Conservation (phyloP, 1,140 invertebrate genomes). For the Aleiodes sp. region DNA sequence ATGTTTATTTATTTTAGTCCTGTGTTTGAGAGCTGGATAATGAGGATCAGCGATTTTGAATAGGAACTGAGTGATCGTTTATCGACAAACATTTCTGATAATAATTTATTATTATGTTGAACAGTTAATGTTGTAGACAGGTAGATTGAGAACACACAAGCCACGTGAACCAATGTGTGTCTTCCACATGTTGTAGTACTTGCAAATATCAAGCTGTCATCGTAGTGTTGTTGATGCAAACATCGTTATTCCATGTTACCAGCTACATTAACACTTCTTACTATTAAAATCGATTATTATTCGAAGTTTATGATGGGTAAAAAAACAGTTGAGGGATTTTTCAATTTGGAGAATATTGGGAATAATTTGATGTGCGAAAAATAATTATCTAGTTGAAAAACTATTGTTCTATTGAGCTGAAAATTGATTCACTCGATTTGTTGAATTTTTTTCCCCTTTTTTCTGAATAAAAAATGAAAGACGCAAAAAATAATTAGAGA, state of each 20-base stretch:
- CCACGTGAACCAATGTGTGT: neutral
- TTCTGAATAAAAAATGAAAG: too few relatives aligned
- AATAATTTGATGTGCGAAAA: too few relatives aligned
- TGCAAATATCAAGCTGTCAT: slow-evolving; percentile 24
- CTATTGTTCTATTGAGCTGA: too few relatives aligned
- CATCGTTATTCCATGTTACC: slow-evolving; percentile 19
- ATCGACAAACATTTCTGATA: slow-evolving; percentile 18
- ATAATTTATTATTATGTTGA: slow-evolving; percentile 24
- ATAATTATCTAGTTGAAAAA: too few relatives aligned
- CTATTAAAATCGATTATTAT: too few relatives aligned
- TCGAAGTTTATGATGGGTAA: too few relatives aligned
- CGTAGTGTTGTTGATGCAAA: slow-evolving; percentile 9
- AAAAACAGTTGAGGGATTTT: too few relatives aligned
- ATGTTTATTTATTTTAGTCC: too few relatives aligned
- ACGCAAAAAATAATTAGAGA: too few relatives aligned
- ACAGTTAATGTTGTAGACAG: slow-evolving; percentile 17
- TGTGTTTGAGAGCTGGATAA: neutral
- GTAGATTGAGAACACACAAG: slow-evolving; percentile 17
- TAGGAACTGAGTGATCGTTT: neutral
- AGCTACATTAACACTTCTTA: neutral
- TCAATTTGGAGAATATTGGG: too few relatives aligned
- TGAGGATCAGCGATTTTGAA: neutral
- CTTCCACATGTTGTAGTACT: neutral
- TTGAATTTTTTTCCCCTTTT: too few relatives aligned
- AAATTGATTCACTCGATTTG: too few relatives aligned